These are phyloP conservation scores for Gastrophysa polygoni DNA, from an alignment of 2,888 invertebrate genomes.

Conservation along the genomic window DNA sequence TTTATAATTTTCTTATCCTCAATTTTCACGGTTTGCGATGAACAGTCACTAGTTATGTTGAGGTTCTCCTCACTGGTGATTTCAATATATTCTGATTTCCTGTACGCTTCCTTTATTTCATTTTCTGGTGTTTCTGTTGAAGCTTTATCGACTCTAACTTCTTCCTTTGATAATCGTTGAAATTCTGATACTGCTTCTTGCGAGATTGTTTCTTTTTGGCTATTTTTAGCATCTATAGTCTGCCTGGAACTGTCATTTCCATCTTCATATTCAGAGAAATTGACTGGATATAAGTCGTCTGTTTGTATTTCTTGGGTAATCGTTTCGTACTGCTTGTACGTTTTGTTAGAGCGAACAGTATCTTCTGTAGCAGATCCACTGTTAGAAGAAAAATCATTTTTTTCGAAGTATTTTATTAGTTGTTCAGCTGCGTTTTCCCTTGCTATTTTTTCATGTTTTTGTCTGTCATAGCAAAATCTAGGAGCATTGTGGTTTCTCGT, in stretches of 20 bases:
- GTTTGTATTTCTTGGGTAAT: constrained; percentile 41
- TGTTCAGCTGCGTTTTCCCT: constrained; percentile 17
- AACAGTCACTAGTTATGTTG: too few relatives aligned
- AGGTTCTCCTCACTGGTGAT: too few relatives aligned
- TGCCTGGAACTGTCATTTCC: constrained; percentile 1
- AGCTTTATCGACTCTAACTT: neutral
- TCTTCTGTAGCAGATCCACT: constrained; percentile 12
- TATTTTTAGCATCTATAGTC: neutral
- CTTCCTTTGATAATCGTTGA: neutral
- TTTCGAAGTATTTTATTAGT: constrained; percentile 31
- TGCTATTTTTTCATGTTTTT: neutral
- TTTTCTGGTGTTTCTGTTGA: neutral
- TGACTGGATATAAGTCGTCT: constrained; percentile 14
- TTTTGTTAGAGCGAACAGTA: neutral
- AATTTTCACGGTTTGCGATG: neutral
- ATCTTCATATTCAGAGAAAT: constrained; percentile 11
- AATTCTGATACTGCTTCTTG: neutral
- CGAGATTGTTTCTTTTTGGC: neutral
- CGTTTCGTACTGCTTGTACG: neutral
- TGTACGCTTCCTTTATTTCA: neutral
- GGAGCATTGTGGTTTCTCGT: constrained; percentile 30
- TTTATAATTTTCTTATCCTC: constrained; percentile 35
- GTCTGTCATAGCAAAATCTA: neutral
- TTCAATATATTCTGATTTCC: neutral
- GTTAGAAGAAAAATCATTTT: constrained; percentile 19